Percentiles rank a stretch among this genome's conserved stretches.
These are phyloP conservation scores for Varanus komodoensis DNA, from an alignment of 2,113 vertebrate genomes.

Conservation along the genomic window DNA sequence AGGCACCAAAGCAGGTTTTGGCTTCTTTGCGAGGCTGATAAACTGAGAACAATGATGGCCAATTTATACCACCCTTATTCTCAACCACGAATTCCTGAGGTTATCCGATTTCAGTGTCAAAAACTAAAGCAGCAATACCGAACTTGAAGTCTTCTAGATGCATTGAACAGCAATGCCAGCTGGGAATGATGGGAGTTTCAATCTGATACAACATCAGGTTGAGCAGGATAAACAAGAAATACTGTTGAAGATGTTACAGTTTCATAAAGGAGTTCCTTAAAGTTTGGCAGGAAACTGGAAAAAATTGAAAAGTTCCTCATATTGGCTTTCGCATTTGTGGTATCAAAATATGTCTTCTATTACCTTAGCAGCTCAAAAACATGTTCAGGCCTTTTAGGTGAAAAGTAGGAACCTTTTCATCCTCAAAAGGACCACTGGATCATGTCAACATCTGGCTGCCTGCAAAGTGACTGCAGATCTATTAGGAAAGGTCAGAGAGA, in stretches of 20 bases:
- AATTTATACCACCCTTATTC: background rate
- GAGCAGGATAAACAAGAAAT: background rate
- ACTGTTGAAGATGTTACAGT: background rate
- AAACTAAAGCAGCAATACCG: too few relatives aligned
- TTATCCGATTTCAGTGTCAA: too few relatives aligned
- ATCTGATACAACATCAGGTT: too few relatives aligned
- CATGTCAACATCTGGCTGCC: background rate
- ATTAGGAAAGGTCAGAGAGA: background rate
- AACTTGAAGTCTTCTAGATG: too few relatives aligned
- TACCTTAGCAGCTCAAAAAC: background rate
- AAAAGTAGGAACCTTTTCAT: background rate
- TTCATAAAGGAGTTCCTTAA: background rate
- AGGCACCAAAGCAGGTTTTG: background rate
- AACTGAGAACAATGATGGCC: background rate
- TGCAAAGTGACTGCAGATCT: background rate
- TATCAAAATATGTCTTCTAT: background rate
- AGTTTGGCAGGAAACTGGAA: background rate
- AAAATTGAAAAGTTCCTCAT: background rate
- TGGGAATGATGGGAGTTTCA: too few relatives aligned
- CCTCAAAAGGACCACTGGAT: background rate
- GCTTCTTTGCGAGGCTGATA: background rate
- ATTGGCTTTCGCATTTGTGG: background rate
- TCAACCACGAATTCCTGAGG: background rate
- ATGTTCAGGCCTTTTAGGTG: background rate
- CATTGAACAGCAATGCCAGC: too few relatives aligned